Evolutionary conservation across 2,113 vertebrate species (phyloP).

Genomic region (Ailuropoda melanoleuca): DNA sequence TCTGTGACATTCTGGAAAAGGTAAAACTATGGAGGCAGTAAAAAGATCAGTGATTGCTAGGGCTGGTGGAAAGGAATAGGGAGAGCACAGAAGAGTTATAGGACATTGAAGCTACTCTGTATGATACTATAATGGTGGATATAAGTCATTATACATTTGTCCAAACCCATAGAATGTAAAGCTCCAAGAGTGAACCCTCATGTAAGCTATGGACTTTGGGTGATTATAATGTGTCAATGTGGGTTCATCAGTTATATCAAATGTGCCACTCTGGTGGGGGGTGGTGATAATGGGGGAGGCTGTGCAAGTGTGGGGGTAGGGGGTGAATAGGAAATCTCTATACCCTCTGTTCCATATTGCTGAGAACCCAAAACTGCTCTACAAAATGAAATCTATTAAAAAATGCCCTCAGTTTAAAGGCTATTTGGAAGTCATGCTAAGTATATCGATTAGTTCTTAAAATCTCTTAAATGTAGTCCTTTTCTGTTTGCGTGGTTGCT

Average conservation of each 20-base stretch:
- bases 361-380: background rate
- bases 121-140: background rate
- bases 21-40: background rate
- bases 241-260: background rate
- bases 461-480: background rate
- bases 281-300: background rate
- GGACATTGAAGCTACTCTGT: background rate
- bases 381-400: background rate
- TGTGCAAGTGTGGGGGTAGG: background rate
- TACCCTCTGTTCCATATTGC: background rate
- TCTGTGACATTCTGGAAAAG: background rate
- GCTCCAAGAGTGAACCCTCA: background rate
- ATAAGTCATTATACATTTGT: background rate
- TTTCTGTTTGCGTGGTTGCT: background rate
- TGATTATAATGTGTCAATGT: background rate
- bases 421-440: background rate
- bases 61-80: background rate
- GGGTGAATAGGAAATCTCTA: background rate
- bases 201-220: background rate
- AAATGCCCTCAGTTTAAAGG: background rate
- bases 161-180: background rate
- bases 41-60: background rate
- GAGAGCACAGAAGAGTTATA: background rate
- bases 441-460: background rate
- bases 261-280: background rate